These are phyloP conservation scores for Ellobium chinense DNA, from an alignment of 2,888 invertebrate species.

Conservation along the genomic window DNA sequence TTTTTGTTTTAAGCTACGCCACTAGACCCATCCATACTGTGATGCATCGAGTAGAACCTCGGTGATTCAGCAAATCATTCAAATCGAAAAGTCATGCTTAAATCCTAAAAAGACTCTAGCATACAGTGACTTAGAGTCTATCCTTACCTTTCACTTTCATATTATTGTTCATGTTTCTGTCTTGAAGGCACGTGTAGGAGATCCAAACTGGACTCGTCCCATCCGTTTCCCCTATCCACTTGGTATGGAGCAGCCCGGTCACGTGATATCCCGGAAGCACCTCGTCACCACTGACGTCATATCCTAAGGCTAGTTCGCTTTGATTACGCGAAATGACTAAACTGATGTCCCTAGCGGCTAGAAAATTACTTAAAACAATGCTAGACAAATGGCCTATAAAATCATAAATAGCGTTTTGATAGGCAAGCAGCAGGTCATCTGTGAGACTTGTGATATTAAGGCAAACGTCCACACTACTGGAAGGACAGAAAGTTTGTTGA, in stretches of 20 bases:
- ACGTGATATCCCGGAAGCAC: slow-evolving; percentile 10
- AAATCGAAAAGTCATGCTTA: too few species aligned
- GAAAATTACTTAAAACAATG: slow-evolving; percentile 25
- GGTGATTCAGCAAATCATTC: too few species aligned
- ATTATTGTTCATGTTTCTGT: slow-evolving; percentile 53
- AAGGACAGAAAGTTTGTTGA: slow-evolving; percentile 35
- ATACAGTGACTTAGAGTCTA: too few species aligned
- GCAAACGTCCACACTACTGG: slow-evolving; percentile 4
- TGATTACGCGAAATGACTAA: slow-evolving; percentile 46
- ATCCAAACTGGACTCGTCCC: slow-evolving; percentile 41
- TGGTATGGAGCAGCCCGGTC: slow-evolving; percentile 38
- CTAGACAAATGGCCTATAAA: slow-evolving; percentile 44
- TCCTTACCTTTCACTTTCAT: slow-evolving; percentile 57
- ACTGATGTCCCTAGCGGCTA: slow-evolving; percentile 4
- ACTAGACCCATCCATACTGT: too few species aligned
- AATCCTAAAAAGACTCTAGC: too few species aligned
- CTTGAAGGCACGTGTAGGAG: slow-evolving; percentile 54
- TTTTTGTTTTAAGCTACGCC: too few species aligned
- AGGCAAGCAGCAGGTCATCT: slow-evolving; percentile 30
- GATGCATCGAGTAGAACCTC: too few species aligned
- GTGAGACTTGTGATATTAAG: slow-evolving; percentile 24
- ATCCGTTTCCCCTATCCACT: slow-evolving; percentile 24
- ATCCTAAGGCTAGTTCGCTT: slow-evolving; percentile 50
- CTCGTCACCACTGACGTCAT: slow-evolving; percentile 1
- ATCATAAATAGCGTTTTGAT: slow-evolving; percentile 37